Conservation (phyloP, 2,797 vertebrate genomes). For the Alauda arvensis region DNA sequence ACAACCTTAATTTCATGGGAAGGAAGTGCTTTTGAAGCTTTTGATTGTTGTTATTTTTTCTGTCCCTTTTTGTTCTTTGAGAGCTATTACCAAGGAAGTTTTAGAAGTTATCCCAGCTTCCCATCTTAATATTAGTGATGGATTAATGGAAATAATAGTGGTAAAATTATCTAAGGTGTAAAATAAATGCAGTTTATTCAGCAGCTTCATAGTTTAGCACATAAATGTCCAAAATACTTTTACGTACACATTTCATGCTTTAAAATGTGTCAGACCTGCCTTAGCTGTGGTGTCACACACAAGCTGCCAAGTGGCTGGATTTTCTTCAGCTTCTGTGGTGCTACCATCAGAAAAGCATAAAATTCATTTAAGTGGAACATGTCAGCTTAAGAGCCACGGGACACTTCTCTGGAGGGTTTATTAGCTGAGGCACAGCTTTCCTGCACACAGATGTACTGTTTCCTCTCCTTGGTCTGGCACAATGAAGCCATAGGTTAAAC, state of each 20-base stretch:
- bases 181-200: background rate
- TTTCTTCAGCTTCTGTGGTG: background rate
- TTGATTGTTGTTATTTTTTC: background rate
- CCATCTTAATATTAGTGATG: background rate
- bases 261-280: background rate
- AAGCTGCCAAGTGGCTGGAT: background rate
- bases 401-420: background rate
- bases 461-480: background rate
- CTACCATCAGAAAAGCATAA: background rate
- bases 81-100: background rate
- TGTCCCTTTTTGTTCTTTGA: background rate
- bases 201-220: background rate
- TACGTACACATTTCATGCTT: background rate
- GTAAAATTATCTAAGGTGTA: background rate
- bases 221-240: background rate
- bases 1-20: background rate
- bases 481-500: slow-evolving; percentile 15
- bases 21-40: background rate
- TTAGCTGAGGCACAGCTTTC: slow-evolving; percentile 18
- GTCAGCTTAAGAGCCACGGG: background rate
- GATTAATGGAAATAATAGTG: background rate
- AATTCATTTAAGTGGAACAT: slow-evolving; percentile 10
- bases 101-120: background rate
- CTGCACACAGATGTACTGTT: background rate
- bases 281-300: background rate